phyloP scores from a whole-genome alignment of 53 echinoderm and acorn worm species.

The Paracentrotus lividus region DNA sequence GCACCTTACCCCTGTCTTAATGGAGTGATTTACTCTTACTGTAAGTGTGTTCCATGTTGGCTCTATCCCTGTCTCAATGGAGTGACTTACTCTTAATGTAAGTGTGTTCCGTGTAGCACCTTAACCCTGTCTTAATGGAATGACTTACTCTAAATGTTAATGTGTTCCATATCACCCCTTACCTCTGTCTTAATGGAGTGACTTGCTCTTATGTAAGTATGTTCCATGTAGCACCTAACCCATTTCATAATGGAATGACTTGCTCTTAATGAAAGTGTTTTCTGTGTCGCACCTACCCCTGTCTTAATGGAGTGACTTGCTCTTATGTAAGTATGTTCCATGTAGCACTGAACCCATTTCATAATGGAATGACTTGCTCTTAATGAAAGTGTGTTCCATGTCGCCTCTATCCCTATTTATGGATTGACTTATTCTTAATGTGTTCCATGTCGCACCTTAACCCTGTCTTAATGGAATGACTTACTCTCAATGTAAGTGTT shows the following conservation, averaged over 20 bases:
- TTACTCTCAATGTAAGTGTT: neutral
- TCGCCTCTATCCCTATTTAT: too few species aligned
- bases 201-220: neutral
- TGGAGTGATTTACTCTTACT: too few species aligned
- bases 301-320: neutral
- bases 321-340: neutral
- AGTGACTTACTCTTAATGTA: neutral
- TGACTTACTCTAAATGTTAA: neutral
- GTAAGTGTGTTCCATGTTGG: too few species aligned
- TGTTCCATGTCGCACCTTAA: too few species aligned
- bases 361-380: neutral
- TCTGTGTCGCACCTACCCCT: neutral
- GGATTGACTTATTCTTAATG: too few species aligned
- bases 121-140: neutral
- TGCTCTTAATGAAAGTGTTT: neutral
- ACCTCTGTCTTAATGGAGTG: too few species aligned
- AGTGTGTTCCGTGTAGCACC: too few species aligned
- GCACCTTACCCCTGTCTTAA: too few species aligned
- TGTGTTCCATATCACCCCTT: too few species aligned
- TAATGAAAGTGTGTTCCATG: neutral
- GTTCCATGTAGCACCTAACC: too few species aligned
- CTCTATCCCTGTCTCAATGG: too few species aligned
- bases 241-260: neutral
- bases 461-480: too few species aligned
- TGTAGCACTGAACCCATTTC: neutral